Base-by-base conservation (phyloP, 2,888 invertebrate genomes). In the Agonopterix heracliana region DNA sequence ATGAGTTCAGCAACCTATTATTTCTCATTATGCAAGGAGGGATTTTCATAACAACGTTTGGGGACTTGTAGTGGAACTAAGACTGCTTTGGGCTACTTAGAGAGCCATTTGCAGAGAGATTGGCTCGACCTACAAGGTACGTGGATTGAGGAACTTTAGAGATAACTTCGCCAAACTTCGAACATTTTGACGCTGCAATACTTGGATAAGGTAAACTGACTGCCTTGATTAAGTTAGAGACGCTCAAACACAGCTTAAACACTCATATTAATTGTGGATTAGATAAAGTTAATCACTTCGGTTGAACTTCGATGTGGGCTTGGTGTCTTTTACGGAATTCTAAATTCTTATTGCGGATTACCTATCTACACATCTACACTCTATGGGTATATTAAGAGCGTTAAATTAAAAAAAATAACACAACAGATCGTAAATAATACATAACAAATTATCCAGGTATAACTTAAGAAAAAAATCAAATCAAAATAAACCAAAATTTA, bases 151-250 rank as follows among this genome's bases (percentile, higher is more conserved):
- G 68, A 87, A 87, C 81, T 86, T 86, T 68, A 71, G 66, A 81
- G 77, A 86, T 87, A 86, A 82, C 84, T 85, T 75, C 71, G 70
- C 74, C 60, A 73, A 87, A 88, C 85, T 88, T 85, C 64, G 78
- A 74, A 79, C 84, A 74, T 84, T 86, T 84, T 85, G 84, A 82
- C 76, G 76, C 78, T 81, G 77, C 82, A 83, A 80, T 81, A 82
- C 77, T 83, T 71, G 73, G 81, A 84, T 83, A 82, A 84, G 79
- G 81, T 86, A 81, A 78, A 82, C 79, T 78, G 74, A 75, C 76
- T 80, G 78, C 73, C 76, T 78, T 83, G 82, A 83, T 85, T 83
- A 83, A 78, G 74, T 83, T 72, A 74, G 68, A 75, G 69, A 72
- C 63, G 66, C 71, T 78, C 65, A 70, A 72, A 71, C 71, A 67